Conservation (phyloP, 2,113 vertebrate genomes). For the Chionis minor region DNA sequence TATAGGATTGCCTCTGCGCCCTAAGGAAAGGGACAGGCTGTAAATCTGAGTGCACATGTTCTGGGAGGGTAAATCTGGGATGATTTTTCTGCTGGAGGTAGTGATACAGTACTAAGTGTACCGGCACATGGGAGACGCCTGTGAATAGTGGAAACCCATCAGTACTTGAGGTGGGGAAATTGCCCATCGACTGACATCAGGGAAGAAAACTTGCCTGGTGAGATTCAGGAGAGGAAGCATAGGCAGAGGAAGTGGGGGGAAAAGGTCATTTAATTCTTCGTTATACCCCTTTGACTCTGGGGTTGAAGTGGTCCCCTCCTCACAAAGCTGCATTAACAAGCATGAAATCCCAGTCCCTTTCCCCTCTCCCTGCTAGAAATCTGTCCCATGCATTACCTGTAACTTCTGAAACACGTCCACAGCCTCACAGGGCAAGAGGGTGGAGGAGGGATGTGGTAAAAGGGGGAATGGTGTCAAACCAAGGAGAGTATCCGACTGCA, state of each 20-base stretch:
- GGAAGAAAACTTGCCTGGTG: neutral
- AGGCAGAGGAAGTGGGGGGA: neutral
- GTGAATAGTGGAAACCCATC: neutral
- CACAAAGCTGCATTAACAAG: neutral
- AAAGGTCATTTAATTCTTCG: neutral
- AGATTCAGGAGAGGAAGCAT: neutral
- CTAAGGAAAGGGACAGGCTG: neutral
- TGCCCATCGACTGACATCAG: neutral
- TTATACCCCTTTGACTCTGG: neutral
- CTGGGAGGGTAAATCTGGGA: neutral
- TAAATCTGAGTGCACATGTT: neutral
- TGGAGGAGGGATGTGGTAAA: neutral
- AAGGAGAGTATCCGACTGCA: accelerated
- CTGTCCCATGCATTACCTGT: neutral
- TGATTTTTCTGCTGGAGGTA: neutral
- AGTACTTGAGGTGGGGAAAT: neutral
- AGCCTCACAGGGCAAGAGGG: neutral
- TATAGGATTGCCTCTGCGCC: neutral
- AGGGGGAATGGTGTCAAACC: neutral
- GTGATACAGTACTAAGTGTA: neutral
- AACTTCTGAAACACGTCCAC: neutral
- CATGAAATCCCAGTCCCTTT: neutral
- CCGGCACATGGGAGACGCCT: neutral
- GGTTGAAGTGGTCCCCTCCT: neutral
- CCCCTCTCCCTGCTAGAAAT: neutral